Evolutionary conservation across 1,140 invertebrate genomes (phyloP).

Genomic region (Himalopsyche phryganea): DNA sequence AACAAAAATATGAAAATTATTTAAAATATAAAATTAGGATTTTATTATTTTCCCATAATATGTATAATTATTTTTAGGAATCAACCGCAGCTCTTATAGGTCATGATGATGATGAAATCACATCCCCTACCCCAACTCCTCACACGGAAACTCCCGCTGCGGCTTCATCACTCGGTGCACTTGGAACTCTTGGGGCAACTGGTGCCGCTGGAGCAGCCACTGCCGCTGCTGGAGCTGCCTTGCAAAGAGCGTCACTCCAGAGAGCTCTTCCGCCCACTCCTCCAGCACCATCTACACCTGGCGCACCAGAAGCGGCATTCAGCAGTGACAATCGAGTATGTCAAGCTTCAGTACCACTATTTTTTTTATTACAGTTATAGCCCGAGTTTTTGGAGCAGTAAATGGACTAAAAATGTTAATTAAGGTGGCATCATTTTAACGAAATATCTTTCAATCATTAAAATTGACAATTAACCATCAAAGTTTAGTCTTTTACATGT

Average conservation of each 20-base stretch:
- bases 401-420: no score
- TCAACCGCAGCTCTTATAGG: neutral
- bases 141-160: no score
- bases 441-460: no score
- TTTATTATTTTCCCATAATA: no score
- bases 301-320: constrained; percentile 57
- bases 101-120: neutral
- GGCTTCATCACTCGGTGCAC: no score
- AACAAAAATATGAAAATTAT: no score
- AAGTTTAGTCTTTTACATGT: no score
- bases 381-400: neutral
- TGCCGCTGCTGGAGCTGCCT: neutral
- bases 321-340: constrained; percentile 60
- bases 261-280: constrained; percentile 36
- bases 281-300: constrained; percentile 41
- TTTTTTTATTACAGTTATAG: neutral
- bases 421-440: no score
- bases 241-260: neutral
- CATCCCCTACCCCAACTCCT: neutral
- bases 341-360: constrained; percentile 7
- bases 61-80: neutral
- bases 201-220: no score
- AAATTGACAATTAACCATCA: no score
- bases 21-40: no score
- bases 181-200: no score